Percentiles rank a stretch among this genome's conserved stretches.
phyloP scores from a whole-genome alignment of 2,113 vertebrate genomes.

The Naja naja region DNA sequence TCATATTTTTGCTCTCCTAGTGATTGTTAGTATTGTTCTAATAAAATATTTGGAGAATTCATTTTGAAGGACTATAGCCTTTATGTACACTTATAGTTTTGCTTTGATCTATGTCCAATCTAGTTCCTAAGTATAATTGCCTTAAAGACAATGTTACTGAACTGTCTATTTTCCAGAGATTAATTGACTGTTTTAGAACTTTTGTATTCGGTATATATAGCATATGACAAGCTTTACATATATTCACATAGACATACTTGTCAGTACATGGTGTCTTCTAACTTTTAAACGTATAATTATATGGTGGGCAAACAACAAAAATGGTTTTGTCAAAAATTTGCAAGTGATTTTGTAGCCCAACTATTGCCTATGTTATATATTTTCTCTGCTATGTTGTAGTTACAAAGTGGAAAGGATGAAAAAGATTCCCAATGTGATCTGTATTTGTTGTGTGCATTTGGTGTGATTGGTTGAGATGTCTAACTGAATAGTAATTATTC shows the following conservation, averaged over 20 bases:
- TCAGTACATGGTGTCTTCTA: background rate
- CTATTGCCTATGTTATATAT: background rate
- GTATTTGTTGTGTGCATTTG: background rate
- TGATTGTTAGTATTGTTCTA: slow-evolving; percentile 54
- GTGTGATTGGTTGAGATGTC: background rate
- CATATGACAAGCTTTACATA: background rate
- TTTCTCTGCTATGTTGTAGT: background rate
- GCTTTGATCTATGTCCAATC: background rate
- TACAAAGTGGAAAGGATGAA: background rate
- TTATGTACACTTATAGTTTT: background rate
- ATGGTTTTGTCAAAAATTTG: background rate
- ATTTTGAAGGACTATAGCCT: slow-evolving; percentile 32
- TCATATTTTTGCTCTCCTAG: slow-evolving; percentile 52
- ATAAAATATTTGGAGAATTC: slow-evolving; percentile 57
- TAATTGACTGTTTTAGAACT: background rate
- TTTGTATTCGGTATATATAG: background rate
- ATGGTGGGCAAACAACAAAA: background rate
- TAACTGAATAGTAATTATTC: background rate
- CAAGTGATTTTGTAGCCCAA: background rate
- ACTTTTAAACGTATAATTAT: background rate
- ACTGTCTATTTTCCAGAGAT: background rate
- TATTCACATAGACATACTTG: background rate
- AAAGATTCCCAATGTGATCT: background rate
- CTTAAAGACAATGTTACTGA: background rate
- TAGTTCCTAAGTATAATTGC: background rate